Conservation (phyloP, 2,113 vertebrate species). For the Oxyruncus cristatus region DNA sequence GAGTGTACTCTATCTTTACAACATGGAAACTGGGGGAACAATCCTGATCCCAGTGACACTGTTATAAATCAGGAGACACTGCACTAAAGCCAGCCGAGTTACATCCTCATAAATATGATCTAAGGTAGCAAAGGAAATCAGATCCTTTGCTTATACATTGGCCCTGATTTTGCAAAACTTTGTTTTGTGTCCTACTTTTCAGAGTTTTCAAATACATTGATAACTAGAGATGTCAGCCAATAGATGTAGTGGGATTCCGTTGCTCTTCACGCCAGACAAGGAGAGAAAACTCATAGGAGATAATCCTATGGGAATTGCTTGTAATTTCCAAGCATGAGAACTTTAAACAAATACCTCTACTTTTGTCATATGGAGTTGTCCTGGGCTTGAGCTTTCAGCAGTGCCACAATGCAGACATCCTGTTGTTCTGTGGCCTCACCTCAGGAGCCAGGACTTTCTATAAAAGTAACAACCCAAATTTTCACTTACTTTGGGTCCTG, state of each 20-base stretch:
- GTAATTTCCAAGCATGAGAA: neutral
- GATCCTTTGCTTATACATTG: neutral
- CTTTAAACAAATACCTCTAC: neutral
- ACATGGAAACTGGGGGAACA: neutral
- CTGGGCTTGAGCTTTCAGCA: neutral
- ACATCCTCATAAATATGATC: neutral
- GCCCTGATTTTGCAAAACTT: neutral
- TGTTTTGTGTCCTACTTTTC: neutral
- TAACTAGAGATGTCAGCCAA: neutral
- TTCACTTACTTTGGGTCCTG: neutral
- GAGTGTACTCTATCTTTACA: constrained; percentile 20
- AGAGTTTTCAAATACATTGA: neutral
- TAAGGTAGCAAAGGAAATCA: neutral
- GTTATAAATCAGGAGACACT: neutral
- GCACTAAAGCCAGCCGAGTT: neutral
- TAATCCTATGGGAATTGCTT: neutral
- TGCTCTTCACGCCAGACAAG: neutral
- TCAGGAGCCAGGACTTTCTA: neutral
- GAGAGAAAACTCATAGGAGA: neutral
- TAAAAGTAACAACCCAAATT: neutral
- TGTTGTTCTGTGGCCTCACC: neutral
- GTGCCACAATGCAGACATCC: rapidly evolving
- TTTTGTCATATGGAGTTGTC: neutral
- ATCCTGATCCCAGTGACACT: neutral
- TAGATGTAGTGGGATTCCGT: neutral